Percentiles rank a stretch among this genome's conserved stretches.
Evolutionary conservation across 2,888 invertebrate species (phyloP).

Genomic region (Calliphora vomitoria): DNA sequence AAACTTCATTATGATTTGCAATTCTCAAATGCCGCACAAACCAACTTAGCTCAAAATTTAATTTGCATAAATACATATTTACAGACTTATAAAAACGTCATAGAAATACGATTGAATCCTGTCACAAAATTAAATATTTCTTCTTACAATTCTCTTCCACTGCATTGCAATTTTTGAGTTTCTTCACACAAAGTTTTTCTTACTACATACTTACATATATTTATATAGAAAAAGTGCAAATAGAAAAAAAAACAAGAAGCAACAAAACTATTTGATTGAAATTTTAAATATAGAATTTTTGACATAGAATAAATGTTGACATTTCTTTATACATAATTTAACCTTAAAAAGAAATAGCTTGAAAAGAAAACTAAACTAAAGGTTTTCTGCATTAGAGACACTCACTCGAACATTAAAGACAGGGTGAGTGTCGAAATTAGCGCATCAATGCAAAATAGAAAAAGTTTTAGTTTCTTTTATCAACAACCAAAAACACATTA

Average conservation of each 20-base stretch:
- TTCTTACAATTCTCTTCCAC: background rate
- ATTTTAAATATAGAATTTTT: slow-evolving; percentile 28
- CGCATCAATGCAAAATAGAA: slow-evolving; percentile 42
- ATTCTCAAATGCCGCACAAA: background rate
- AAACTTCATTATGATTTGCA: too few relatives aligned
- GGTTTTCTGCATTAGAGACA: slow-evolving; percentile 6
- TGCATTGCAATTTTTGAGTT: slow-evolving; percentile 22
- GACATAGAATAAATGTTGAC: slow-evolving; percentile 12
- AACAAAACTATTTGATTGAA: slow-evolving; percentile 29
- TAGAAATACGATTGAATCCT: background rate
- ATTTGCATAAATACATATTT: background rate
- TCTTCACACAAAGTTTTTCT: slow-evolving; percentile 4
- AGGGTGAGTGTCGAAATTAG: slow-evolving; percentile 44
- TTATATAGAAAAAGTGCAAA: slow-evolving; percentile 12
- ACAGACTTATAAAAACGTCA: background rate
- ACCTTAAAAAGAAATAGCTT: slow-evolving; percentile 21
- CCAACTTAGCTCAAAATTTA: background rate
- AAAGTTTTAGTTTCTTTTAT: background rate
- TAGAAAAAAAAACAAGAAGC: background rate
- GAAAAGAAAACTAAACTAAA: slow-evolving; percentile 24
- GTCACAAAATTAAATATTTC: background rate
- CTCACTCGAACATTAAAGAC: background rate
- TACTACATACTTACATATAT: background rate
- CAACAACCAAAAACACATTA: slow-evolving; percentile 5
- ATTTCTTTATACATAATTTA: slow-evolving; percentile 13